Evolutionary conservation across 2,888 invertebrate genomes (phyloP), one percentile per base, ranked within the genome.

Genomic region (Rapana venosa): DNA sequence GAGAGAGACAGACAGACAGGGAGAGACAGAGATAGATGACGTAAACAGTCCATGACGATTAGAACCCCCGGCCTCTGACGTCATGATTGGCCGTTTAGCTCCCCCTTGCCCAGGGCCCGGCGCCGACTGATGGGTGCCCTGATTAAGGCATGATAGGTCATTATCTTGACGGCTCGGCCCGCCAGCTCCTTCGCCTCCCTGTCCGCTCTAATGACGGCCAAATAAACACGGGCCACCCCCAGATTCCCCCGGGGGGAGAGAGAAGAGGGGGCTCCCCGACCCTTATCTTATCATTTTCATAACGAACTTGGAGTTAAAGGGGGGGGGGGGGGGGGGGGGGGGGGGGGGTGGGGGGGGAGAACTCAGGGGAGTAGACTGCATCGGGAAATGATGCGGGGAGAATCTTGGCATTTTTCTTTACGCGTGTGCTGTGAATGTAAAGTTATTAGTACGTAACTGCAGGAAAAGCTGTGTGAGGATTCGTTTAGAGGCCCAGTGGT

Each of bases 211-310:
- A 85, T 85, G 84, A 58, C 22, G 56, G 56, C 35, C 86, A 86
- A 66, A 86, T 86, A 86, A 86, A 86, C 86, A 86, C 86, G 20
- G 22, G 0, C 36, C 81, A 36, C 5, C 81, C 4, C 26, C 36
- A 35, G 35, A 4, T 22, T 13, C 47, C 32, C 32, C 32, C 15
- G 30, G 11, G 47, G 47, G 8, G 47, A 47, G 47, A 47, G 47
- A 47, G 47, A 47, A 83, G 83, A 26, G 83, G n/a, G 26, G 17
- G 15, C 56, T 26, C 58, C 36, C 20, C 86, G 86, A 86, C 66
- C 86, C 30, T 66, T 86, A 86, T 86, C 86, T 30, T 66, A 86
- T 86, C 58, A 86, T 86, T 66, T 86, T 86, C 86, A 86, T 86
- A 86, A 84, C 61, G 26, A 66, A 32, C 58, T 58, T 32, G 35